These are phyloP conservation scores for Catharus fuscescens DNA, from an alignment of 2,113 vertebrate genomes.

Conservation along the genomic window DNA sequence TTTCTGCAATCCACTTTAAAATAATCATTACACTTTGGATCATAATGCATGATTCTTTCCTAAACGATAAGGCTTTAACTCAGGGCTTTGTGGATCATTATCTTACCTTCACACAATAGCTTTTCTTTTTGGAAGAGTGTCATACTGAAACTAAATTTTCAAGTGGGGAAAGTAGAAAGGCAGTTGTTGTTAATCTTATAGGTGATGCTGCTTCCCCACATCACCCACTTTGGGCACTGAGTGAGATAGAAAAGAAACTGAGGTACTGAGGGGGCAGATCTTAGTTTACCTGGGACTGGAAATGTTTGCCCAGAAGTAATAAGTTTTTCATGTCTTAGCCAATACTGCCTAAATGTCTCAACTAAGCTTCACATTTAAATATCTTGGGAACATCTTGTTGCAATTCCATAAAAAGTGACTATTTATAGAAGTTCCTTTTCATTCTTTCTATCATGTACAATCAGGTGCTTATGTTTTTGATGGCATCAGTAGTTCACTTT, in stretches of 20 bases:
- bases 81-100: not conserved
- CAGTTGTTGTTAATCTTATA: not conserved
- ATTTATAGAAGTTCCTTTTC: not conserved
- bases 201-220: not conserved
- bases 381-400: not conserved
- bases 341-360: not conserved
- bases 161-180: not conserved
- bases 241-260: not conserved
- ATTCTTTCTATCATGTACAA: fast-evolving
- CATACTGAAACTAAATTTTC: not conserved
- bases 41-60: not conserved
- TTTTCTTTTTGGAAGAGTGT: not conserved
- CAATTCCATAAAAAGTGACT: not conserved
- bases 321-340: not conserved
- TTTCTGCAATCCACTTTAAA: not conserved
- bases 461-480: not conserved
- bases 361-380: not conserved
- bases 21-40: not conserved
- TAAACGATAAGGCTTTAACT: not conserved
- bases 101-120: not conserved
- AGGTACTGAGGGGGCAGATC: not conserved
- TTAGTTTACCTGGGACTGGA: not conserved
- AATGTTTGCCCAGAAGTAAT: not conserved
- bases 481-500: not conserved
- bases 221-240: not conserved